Conservation (phyloP, 2,113 vertebrate species). For the Urocitellus parryii region DNA sequence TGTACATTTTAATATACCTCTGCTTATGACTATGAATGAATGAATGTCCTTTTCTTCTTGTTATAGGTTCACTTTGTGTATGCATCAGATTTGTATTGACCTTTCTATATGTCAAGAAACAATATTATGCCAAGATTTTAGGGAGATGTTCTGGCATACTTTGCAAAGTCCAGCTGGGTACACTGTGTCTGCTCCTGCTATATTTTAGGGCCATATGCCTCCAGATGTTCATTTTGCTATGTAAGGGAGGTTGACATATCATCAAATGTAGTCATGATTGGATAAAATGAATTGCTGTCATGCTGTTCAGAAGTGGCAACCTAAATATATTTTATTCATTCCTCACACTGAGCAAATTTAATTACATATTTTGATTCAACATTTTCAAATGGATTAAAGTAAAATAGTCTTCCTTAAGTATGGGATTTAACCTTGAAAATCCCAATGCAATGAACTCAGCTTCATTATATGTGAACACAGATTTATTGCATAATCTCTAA, state of each 20-base stretch:
- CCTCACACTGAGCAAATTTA: conserved; percentile 15
- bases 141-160: background rate
- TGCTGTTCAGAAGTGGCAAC: background rate
- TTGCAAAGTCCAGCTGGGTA: background rate
- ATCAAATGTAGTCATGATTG: background rate
- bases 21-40: background rate
- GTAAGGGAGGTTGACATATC: background rate
- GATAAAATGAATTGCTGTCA: background rate
- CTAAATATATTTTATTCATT: background rate
- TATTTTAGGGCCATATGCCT: background rate
- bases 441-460: background rate
- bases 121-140: conserved; percentile 35
- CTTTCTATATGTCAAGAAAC: background rate
- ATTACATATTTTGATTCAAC: conserved; percentile 63
- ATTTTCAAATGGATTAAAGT: conserved; percentile 62
- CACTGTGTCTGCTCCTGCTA: background rate
- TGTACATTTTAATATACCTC: background rate
- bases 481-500: conserved; percentile 74
- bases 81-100: conserved; percentile 35
- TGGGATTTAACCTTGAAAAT: conserved; percentile 71
- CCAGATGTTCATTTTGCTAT: background rate
- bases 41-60: background rate
- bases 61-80: background rate
- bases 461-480: conserved; percentile 72
- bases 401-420: conserved; percentile 4